These are phyloP conservation scores for Takifugu ocellatus DNA, from an alignment of 2,797 vertebrate genomes.

Conservation along the genomic window DNA sequence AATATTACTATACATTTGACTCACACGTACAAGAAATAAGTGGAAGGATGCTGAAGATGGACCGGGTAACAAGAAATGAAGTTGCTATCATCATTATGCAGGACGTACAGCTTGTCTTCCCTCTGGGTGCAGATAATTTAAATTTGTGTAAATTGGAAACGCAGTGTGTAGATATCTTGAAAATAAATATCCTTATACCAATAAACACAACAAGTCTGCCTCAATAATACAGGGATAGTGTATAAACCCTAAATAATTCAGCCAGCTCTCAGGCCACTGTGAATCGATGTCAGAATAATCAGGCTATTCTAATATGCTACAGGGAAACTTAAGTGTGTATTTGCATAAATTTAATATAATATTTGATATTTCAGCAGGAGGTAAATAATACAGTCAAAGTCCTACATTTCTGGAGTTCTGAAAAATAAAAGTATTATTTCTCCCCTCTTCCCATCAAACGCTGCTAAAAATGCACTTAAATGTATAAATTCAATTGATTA, in stretches of 20 bases:
- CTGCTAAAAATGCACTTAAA: too few relatives aligned
- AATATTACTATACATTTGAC: too few relatives aligned
- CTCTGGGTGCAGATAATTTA: not conserved
- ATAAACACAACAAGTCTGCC: not conserved
- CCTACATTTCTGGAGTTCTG: too few relatives aligned
- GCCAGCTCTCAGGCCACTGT: conserved; percentile 2
- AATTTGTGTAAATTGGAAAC: not conserved
- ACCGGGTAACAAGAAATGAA: too few relatives aligned
- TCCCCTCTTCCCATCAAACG: too few relatives aligned
- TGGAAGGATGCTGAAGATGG: too few relatives aligned
- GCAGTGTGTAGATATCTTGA: conserved; percentile 14
- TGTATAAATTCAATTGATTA: too few relatives aligned
- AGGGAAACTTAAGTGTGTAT: not conserved
- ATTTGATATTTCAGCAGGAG: not conserved
- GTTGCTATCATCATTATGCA: too few relatives aligned
- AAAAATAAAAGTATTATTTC: too few relatives aligned
- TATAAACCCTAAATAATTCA: conserved; percentile 38
- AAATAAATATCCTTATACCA: conserved; percentile 7
- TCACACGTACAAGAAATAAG: too few relatives aligned
- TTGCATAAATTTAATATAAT: not conserved
- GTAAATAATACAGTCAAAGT: too few relatives aligned
- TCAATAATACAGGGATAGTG: conserved; percentile 20
- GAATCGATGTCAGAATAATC: conserved; percentile 12
- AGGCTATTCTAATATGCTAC: conserved; percentile 1
- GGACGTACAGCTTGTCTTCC: not conserved